Conservation (phyloP, 2,113 vertebrate species). For the Conger conger region DNA sequence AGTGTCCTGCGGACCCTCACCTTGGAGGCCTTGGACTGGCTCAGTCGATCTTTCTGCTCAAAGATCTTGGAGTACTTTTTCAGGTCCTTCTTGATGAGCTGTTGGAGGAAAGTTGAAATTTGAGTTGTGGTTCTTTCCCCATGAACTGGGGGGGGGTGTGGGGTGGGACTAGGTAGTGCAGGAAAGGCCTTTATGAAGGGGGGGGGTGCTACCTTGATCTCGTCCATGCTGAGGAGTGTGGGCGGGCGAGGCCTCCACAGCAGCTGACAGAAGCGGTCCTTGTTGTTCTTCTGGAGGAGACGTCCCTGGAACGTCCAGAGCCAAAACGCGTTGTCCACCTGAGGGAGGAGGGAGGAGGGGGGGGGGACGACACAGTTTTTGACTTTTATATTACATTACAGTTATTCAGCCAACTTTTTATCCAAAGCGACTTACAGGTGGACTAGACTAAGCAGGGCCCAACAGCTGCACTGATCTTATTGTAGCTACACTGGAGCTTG, state of each 20-base stretch:
- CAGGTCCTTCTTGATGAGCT: constrained; percentile 97
- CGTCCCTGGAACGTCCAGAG: constrained; percentile 98
- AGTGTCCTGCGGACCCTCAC: constrained; percentile 58
- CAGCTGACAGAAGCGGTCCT: constrained; percentile 95
- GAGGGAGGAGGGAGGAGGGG: background rate
- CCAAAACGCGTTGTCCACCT: constrained; percentile 99
- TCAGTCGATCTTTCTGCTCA: constrained; percentile 98
- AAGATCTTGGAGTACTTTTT: constrained; percentile 99
- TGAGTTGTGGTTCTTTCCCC: background rate
- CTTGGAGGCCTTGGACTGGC: constrained; percentile 98
- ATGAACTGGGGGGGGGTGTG: background rate
- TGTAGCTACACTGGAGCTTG: too few species aligned
- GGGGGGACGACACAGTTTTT: background rate
- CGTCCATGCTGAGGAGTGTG: constrained; percentile 80
- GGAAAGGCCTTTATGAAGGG: background rate
- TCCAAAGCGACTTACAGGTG: too few species aligned
- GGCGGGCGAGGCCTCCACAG: constrained; percentile 93
- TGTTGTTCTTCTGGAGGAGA: constrained; percentile 96
- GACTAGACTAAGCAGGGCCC: too few species aligned
- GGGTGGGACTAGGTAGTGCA: background rate
- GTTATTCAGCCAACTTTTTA: too few species aligned
- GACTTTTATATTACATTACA: too few species aligned
- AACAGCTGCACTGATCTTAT: too few species aligned
- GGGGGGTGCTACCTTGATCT: constrained; percentile 79
- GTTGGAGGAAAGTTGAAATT: constrained; percentile 8